Evolutionary conservation across 2,797 vertebrate genomes (phyloP), one percentile per base, ranked within the genome.

Genomic region (Masticophis lateralis): DNA sequence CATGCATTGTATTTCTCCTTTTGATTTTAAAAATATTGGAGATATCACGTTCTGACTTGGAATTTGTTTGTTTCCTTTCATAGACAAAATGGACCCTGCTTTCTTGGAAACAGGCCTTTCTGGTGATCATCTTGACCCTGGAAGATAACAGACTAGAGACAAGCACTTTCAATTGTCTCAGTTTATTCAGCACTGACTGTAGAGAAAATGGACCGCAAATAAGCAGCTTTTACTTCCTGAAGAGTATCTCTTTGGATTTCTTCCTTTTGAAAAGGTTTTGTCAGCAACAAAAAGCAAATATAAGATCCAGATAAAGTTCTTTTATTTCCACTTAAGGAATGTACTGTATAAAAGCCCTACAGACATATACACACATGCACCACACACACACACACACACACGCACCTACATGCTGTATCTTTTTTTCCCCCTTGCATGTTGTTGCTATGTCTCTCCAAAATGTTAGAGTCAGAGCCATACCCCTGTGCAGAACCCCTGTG

Each of bases 1-100:
- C 18, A 12, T n/a, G n/a, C 28, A 32, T 57, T 88, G 11, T 6
- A 37, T 60, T 27, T 10, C 27, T 88, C 53, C 28, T 16, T 43
- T 22, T 28, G 13, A 13, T 59, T 16, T 22, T 51, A 28, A 59
- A 66, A 87, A 37, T 53, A 83, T 25, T 2, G 4, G 27, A 16
- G 51, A 11, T 87, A 51, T 60, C 27, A 32, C 37, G 6, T 89
- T 28, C 13, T 32, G 43, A 83, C 53, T 61, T 16, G 9, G 4
- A 22, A 43, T 0, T 0, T 22, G 11, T 87, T 94, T 95, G 53
- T 92, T 96, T 93, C 94, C 94, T 96, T 47, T 9, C 90, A 28
- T 96, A 98, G 98, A 97, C 92, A 93, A 94, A 97, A 88, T 86
- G 89, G 92, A 95, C 95, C 95, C 96, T 97, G 94, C 95, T 95